Evolutionary conservation across 53 echinoderm and acorn worm genomes (phyloP), one percentile per base, ranked within the genome.

Genomic region (Actinopyga echinites): DNA sequence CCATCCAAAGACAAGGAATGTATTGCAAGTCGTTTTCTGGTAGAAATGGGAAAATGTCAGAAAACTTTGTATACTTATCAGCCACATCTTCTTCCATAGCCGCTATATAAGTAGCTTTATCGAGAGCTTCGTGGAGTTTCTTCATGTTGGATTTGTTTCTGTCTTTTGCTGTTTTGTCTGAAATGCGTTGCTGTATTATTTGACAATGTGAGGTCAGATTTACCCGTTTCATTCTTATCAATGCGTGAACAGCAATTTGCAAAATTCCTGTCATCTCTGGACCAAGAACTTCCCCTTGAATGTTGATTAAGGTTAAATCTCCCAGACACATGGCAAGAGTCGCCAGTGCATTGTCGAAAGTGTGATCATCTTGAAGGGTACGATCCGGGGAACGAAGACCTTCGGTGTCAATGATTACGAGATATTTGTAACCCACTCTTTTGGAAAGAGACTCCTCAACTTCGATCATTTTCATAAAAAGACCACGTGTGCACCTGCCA

Each of bases 201-300:
- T 56, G 77, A 54, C 77, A 77, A 77, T 77, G 77, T 32, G 77
- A 77, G 10, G 31, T 56, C 32, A 77, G 29, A 23, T 77, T 30
- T 29, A 77, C 77, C 56, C 31, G 53, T 54, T 56, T 53, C 77
- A 77, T 77, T 77, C 77, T 77, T 44, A 77, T 77, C 28, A 77
- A 54, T 8, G 77, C 77, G 54, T 77, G 77, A 7, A 77, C 77
- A 21, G 77, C 77, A 77, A 77, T 77, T 30, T 77, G 77, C 20
- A 77, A 54, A 20, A 77, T 53, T 13, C 77, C 77, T 1, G 54
- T 30, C 56, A 77, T 77, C 11, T 56, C 77, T 54, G 43, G 34
- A 54, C 77, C 32, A 13, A 77, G 53, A 30, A 56, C 56, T 30
- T 77, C 77, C n/a, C 56, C 54, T 20, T 53, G 54, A 56, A 77